phyloP scores from a whole-genome alignment of 2,113 vertebrate species.

The Triplophysa rosa region DNA sequence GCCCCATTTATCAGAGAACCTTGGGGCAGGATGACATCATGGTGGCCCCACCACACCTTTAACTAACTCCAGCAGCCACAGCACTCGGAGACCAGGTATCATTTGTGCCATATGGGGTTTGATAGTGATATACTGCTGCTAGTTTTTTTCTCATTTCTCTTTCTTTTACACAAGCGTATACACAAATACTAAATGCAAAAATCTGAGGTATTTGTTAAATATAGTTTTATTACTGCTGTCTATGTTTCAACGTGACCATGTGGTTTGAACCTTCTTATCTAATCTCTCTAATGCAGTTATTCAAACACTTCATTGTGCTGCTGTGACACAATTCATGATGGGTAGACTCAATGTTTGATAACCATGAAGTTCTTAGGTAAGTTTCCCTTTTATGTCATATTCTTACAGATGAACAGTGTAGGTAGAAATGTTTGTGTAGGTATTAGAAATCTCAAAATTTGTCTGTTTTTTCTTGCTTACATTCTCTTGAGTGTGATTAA shows the following conservation, averaged over 20 bases:
- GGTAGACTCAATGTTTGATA: neutral
- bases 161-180: neutral
- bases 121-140: neutral
- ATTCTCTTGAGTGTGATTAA: constrained; percentile 16
- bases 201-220: neutral
- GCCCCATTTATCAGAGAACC: constrained; percentile 12
- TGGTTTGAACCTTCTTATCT: constrained; percentile 8
- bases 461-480: constrained; percentile 14
- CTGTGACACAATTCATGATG: neutral
- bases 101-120: constrained; percentile 8
- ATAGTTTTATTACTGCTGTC: neutral
- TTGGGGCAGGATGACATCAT: constrained; percentile 20
- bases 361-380: neutral
- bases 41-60: constrained; percentile 21
- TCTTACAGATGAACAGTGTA: neutral
- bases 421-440: neutral
- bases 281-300: constrained; percentile 21
- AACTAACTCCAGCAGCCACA: constrained; percentile 20
- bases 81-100: constrained; percentile 12
- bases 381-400: neutral
- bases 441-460: neutral
- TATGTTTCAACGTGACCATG: neutral
- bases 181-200: neutral
- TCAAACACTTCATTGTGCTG: constrained; percentile 13
- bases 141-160: neutral